These are phyloP conservation scores for Axis porcinus DNA, from an alignment of 2,113 vertebrate species.

Conservation along the genomic window DNA sequence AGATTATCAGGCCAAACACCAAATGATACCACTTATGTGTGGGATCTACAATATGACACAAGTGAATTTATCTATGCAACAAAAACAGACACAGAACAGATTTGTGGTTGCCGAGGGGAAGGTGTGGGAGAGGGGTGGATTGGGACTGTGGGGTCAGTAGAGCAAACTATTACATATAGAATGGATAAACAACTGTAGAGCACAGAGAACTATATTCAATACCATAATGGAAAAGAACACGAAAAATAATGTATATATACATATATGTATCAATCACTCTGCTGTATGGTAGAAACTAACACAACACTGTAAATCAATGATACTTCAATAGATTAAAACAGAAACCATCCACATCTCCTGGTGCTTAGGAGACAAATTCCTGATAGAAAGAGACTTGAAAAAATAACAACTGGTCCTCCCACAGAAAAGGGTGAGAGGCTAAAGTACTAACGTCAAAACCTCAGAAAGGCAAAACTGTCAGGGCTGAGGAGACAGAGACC, in stretches of 20 bases:
- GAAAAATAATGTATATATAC: neutral
- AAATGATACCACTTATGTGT: neutral
- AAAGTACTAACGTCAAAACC: neutral
- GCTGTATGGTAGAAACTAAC: neutral
- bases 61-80: neutral
- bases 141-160: neutral
- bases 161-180: neutral
- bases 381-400: neutral
- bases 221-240: neutral
- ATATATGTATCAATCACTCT: neutral
- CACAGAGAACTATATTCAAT: neutral
- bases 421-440: neutral
- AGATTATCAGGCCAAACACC: neutral
- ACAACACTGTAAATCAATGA: neutral
- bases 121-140: neutral
- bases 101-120: neutral
- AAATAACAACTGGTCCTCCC: neutral
- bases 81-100: neutral
- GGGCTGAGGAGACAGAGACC: neutral
- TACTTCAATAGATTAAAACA: neutral
- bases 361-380: neutral
- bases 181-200: neutral
- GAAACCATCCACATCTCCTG: neutral
- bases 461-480: neutral
- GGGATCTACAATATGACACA: neutral